Evolutionary conservation across 1,140 invertebrate genomes (phyloP).

Genomic region (Temnothorax nylanderi): DNA sequence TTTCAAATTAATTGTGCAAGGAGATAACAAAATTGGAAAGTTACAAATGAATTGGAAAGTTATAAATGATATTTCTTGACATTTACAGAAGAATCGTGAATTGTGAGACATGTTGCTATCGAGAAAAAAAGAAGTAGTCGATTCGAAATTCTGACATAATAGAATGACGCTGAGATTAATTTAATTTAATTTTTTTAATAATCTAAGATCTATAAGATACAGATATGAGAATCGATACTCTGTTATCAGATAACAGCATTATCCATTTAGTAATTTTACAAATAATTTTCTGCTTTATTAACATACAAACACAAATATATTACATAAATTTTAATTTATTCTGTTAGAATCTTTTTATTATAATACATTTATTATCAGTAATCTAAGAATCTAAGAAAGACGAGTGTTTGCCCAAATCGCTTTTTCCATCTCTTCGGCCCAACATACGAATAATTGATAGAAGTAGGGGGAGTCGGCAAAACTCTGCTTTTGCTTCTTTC

Average conservation of each 20-base stretch:
- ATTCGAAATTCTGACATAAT: conserved; percentile 18
- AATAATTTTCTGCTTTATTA: background rate
- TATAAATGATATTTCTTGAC: background rate
- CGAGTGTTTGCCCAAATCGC: background rate
- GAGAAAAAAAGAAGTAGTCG: background rate
- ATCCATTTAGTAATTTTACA: background rate
- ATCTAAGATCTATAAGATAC: conserved; percentile 2
- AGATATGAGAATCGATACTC: background rate
- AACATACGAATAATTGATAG: background rate
- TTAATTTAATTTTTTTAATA: conserved; percentile 5
- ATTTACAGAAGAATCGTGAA: background rate
- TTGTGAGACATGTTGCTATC: background rate
- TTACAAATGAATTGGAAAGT: background rate
- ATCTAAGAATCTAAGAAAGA: background rate
- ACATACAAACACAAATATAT: background rate
- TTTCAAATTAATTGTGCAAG: background rate
- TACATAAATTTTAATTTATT: conserved; percentile 2
- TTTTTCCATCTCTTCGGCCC: background rate
- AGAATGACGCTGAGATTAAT: background rate
- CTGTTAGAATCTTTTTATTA: background rate
- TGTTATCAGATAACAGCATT: conserved; percentile 20
- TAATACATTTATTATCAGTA: background rate
- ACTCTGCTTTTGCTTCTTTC: background rate
- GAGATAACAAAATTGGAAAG: background rate
- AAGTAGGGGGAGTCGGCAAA: background rate